Base-by-base conservation (phyloP, 1,140 invertebrate species). In the Euwallacea fornicatus region DNA sequence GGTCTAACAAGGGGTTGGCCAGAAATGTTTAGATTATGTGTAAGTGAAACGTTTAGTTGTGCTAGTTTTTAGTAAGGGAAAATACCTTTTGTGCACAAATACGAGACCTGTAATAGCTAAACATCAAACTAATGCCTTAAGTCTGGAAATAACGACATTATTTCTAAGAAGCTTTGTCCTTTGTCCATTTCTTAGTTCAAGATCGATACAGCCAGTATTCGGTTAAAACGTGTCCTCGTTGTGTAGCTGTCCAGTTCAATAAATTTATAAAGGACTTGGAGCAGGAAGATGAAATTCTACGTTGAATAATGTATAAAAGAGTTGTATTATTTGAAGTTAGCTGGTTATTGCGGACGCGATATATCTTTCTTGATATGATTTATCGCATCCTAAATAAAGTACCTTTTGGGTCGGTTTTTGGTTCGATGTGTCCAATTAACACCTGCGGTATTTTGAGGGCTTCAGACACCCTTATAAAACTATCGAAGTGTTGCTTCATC, bases 231-330 rank as follows among this genome's bases (percentile, higher is more conserved):
- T 11, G 13, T 11, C 9, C 46, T 10, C 9, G 46, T 50, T 50
- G 9, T 50, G 9, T 50, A 50, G 46, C 46, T 50, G 46, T 50
- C 46, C 46, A 50, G 46, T 50, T 50, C 46, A 13, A 50, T 50
- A 33, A 33, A 33, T 50, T 13, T 10, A 50, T 13, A 50, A 50
- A 50, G 13, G 46, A 50, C 46, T 10, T 50, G 46, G 46, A 50
- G 46, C 9, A 50, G 21, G 21, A 50, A 50, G 9, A 10, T 50
- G 13, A 50, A 50, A 50, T 50, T 10, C 9, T 11, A 1, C 6
- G 46, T 50, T 50, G 46, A 50, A 50, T 50, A 50, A 50, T 50
- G 46, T 13, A 50, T 50, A 50, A 50, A 50, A 50, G 46, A 11
- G 46, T 50, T 50, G 13, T 13, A 11, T 13, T 50, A 11, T 50